Percentiles rank a stretch among this genome's conserved stretches.
Evolutionary conservation across 92 coral and sea anemone genomes (phyloP).

Genomic region (Umimayanthus kanabou): DNA sequence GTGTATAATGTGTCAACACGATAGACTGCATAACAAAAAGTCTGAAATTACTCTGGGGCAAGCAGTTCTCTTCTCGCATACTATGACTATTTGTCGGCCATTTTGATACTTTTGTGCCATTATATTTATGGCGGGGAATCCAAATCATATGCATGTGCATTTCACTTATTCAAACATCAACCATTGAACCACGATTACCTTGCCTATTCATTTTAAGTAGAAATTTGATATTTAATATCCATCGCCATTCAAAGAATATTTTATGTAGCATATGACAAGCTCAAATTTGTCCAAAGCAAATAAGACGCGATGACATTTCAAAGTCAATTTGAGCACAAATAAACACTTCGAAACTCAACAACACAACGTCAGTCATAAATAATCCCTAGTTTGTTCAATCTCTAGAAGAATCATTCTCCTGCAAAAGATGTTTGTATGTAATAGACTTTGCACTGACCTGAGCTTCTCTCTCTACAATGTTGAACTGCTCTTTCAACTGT

Average conservation of each 20-base stretch:
- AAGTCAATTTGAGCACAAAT: slow-evolving; percentile 1
- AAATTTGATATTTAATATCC: not conserved
- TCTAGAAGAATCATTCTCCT: not conserved
- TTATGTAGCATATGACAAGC: slow-evolving; percentile 20
- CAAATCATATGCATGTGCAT: not conserved
- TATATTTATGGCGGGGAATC: slow-evolving; percentile 26
- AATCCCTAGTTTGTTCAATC: not conserved
- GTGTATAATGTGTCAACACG: too few relatives aligned
- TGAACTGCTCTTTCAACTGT: slow-evolving; percentile 84
- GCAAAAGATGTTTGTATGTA: not conserved
- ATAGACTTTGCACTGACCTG: slow-evolving; percentile 67
- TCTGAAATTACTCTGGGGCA: not conserved
- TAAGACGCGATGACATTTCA: slow-evolving; percentile 24
- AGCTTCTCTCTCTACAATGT: slow-evolving; percentile 80
- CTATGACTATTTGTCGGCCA: not conserved
- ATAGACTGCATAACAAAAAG: too few relatives aligned
- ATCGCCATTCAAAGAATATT: not conserved
- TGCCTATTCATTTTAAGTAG: not conserved
- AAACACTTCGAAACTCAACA: slow-evolving; percentile 7
- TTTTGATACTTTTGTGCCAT: not conserved
- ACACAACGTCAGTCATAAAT: not conserved
- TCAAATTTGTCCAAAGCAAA: slow-evolving; percentile 40
- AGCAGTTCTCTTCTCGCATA: not conserved
- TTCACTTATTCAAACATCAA: not conserved
- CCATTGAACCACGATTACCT: not conserved